Evolutionary conservation across 2,888 invertebrate species (phyloP), one percentile per base, ranked within the genome.

Genomic region (Athalia circularis): DNA sequence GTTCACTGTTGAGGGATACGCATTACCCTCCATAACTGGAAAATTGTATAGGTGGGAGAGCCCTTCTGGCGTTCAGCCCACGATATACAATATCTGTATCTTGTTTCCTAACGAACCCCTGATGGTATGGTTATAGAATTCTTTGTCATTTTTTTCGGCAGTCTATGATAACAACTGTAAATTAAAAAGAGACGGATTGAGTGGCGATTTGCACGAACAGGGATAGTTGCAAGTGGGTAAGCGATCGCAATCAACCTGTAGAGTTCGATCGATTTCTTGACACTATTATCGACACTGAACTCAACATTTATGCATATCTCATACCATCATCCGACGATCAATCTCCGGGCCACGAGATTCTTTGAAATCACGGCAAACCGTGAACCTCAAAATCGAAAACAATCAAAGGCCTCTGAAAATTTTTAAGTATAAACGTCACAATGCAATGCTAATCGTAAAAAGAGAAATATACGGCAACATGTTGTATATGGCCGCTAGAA

Each of bases 131-230:
- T 11, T 48, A 7, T n/a, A 3, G 5, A 59, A 59, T 59, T 72
- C 3, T 13, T 59, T 52, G 15, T 50, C n/a, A 45, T 47, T 43
- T 59, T 43, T 72, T n/a, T 13, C 57, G 13, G 45, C 72, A 61
- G 13, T 9, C 8, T 47, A 64, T 72, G 47, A 50, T 68, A 48
- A 47, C 77, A 9, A 52, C 57, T 15, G 50, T 72, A 54, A 65
- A 65, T 64, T 77, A 65, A 75, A 78, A 70, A 77, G 65, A 77
- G 52, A 74, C 76, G 57, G 65, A 70, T 68, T 67, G 64, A 45
- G 64, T 65, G 50, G 68, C 45, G 59, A 47, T 72, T 59, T 45
- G 72, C 72, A 72, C 47, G 72, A 72, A 72, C 72, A 3, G 47
- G 57, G 52, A 72, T 59, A 72, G 59, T 47, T 45, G 47, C 57